phyloP scores from a whole-genome alignment of 2,113 vertebrate genomes.

The Acrocephalus arundinaceus region DNA sequence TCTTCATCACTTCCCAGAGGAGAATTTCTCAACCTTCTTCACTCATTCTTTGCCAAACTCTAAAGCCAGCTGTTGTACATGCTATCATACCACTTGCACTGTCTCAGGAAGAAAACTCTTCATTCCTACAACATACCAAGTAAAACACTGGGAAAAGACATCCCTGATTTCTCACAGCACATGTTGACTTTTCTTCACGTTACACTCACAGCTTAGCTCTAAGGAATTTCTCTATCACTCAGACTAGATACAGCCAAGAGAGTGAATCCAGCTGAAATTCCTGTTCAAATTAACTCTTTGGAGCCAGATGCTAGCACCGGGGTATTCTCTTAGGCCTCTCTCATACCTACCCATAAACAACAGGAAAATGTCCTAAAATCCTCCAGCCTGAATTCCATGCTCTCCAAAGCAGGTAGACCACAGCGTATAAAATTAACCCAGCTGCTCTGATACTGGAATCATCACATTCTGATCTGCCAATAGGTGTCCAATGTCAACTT shows the following conservation, averaged over 20 bases:
- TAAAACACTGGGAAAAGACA: conserved; percentile 1
- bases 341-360: not conserved
- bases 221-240: conserved; percentile 40
- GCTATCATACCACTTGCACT: not conserved
- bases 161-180: not conserved
- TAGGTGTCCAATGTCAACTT: not conserved
- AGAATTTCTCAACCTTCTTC: not conserved
- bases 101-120: not conserved
- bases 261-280: conserved; percentile 26
- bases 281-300: conserved; percentile 12
- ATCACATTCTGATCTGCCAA: not conserved
- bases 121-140: not conserved
- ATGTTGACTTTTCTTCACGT: conserved; percentile 28
- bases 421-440: not conserved
- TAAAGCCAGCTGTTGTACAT: not conserved
- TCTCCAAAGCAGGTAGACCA: not conserved
- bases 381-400: not conserved
- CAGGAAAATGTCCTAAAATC: not conserved
- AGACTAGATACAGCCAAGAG: conserved; percentile 7
- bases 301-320: not conserved
- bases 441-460: not conserved
- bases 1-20: not conserved
- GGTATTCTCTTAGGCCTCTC: not conserved
- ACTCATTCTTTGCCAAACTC: not conserved
- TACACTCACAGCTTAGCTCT: conserved; percentile 23